Percentiles rank a stretch among this genome's conserved stretches.
Conservation (phyloP, 2,113 vertebrate species). For the Gambusia affinis region DNA sequence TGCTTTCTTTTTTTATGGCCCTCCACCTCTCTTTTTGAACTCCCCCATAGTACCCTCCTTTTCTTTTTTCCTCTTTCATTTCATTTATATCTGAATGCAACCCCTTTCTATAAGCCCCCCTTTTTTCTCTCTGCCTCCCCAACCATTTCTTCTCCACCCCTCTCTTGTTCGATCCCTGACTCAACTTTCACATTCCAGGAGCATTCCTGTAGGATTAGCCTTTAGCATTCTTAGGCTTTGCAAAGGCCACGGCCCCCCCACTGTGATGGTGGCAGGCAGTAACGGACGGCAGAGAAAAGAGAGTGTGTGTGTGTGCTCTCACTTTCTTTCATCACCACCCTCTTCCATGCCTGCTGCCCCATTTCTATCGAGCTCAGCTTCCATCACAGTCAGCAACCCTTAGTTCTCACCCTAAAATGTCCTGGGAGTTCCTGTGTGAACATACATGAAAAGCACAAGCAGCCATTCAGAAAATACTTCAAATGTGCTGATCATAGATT, state of each 20-base stretch:
- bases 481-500: no score
- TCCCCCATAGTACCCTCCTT: slow-evolving; percentile 21
- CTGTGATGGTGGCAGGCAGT: slow-evolving; percentile 74
- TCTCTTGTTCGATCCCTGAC: slow-evolving; percentile 78
- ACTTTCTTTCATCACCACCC: slow-evolving; percentile 63
- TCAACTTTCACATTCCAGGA: slow-evolving; percentile 79
- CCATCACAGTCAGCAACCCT: slow-evolving; percentile 48
- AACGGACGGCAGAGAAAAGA: slow-evolving; percentile 62
- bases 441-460: slow-evolving; percentile 13
- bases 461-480: not conserved
- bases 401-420: slow-evolving; percentile 9
- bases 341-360: slow-evolving; percentile 36
- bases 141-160: slow-evolving; percentile 49
- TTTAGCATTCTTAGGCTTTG: slow-evolving; percentile 74
- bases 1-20: slow-evolving; percentile 53
- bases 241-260: slow-evolving; percentile 71
- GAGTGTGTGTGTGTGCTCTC: slow-evolving; percentile 43
- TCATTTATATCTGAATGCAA: slow-evolving; percentile 70
- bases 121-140: slow-evolving; percentile 26
- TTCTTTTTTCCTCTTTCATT: slow-evolving; percentile 64
- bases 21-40: slow-evolving; percentile 55
- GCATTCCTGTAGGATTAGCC: slow-evolving; percentile 79
- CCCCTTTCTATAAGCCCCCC: slow-evolving; percentile 48
- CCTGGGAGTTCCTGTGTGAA: slow-evolving; percentile 4
- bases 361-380: slow-evolving; percentile 42